Base-by-base conservation (phyloP, 1,140 invertebrate species). In the Tribolium madens region DNA sequence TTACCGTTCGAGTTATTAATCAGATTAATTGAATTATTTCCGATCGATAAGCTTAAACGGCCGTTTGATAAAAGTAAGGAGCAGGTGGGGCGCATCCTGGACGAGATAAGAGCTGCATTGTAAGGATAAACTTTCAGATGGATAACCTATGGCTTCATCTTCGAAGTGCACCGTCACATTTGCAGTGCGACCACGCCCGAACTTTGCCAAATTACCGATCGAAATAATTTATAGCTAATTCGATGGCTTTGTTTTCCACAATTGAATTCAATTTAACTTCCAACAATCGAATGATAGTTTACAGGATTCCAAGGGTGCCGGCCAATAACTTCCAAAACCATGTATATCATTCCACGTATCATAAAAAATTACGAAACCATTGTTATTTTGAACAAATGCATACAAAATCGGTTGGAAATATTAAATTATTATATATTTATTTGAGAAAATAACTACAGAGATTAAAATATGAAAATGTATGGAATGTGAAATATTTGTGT, bases 1-100 rank as follows among this genome's bases (percentile, higher is more conserved):
- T 64, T 64, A 60, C 74, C 53, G 76, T 78, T 70, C 50, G 48
- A 70, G 70, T 70, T 76, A 79, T 79, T 79, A 79, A 79, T 79
- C 76, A 79, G 57, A 76, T 76, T 76, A 79, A 79, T 79, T 79
- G 78, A 79, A 79, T 79, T 76, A 79, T 76, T 79, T 80, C 78
- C 78, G 76, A 80, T 80, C 76, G 57, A 75, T 78, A 73, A 78
- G 68, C 74, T 46, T 36, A 47, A 47, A 46, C 42, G 42, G 48
- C 26, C 13, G 75, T 13, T 64, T 18, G 53, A 73, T 79, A 76
- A 73, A 52, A 53, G 64, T 53, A 75, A 75, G 72, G 48, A 78
- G 42, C 76, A 78, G 72, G 60, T 78, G 76, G 53, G 42, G 57
- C 57, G 15, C 70, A 21, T 42, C 52, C 21, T 77, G 71, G 33